phyloP scores from a whole-genome alignment of 2,113 vertebrate species.

The Herpetotheres cachinnans region DNA sequence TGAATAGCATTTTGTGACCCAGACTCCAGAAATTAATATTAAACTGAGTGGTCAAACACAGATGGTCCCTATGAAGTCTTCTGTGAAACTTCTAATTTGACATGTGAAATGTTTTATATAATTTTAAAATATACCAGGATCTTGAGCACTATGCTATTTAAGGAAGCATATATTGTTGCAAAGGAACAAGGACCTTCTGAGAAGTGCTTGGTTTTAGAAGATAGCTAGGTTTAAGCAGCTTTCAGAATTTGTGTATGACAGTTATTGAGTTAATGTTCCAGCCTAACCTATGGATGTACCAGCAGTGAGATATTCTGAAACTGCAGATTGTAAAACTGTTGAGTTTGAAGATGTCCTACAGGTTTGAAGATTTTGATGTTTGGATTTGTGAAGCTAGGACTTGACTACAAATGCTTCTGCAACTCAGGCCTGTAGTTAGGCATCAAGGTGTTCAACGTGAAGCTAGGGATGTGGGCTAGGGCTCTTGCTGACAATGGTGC shows the following conservation, averaged over 20 bases:
- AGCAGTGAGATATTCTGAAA: background rate
- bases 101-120: background rate
- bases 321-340: background rate
- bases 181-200: background rate
- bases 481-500: background rate
- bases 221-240: background rate
- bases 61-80: slow-evolving; percentile 48
- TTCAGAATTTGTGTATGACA: background rate
- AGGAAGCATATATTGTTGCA: background rate
- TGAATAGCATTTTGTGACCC: slow-evolving; percentile 80
- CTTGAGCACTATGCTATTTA: slow-evolving; percentile 5
- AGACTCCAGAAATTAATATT: slow-evolving; percentile 70
- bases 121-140: background rate
- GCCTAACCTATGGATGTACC: background rate
- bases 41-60: slow-evolving; percentile 48
- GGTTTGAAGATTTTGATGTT: background rate
- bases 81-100: slow-evolving; percentile 20
- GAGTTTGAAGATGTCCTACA: background rate
- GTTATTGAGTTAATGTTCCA: background rate
- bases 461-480: background rate
- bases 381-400: background rate
- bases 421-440: background rate
- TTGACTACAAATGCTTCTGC: background rate
- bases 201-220: background rate
- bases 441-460: background rate